A percentile compares a stretch with the other conserved stretches of the same genome.
Evolutionary conservation across 2,888 invertebrate species (phyloP).

Genomic region (Allolobophora icterica): DNA sequence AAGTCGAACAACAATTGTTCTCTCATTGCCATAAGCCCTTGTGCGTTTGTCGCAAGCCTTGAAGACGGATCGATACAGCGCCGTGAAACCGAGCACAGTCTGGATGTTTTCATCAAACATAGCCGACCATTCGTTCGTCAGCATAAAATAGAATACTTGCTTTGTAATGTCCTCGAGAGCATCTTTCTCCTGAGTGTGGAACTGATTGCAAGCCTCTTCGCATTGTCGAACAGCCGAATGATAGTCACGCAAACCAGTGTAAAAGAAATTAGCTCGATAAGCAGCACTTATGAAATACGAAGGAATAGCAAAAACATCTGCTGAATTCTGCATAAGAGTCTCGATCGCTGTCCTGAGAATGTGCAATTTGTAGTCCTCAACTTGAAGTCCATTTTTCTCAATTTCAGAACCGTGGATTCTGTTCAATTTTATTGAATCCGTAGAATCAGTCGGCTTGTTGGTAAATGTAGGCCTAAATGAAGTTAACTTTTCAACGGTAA

Average conservation of each 20-base stretch:
- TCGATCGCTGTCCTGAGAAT: neutral
- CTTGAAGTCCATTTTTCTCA: neutral
- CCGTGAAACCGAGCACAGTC: neutral
- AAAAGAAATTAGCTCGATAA: slow-evolving; percentile 12
- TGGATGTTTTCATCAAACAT: neutral
- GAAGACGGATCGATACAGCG: neutral
- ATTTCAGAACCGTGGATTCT: neutral
- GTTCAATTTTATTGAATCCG: neutral
- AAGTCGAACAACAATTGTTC: neutral
- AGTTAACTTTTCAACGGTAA: neutral
- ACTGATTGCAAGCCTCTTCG: neutral
- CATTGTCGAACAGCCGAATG: neutral
- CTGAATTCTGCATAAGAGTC: neutral
- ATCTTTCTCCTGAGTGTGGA: neutral
- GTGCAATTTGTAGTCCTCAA: neutral
- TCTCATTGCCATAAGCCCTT: neutral
- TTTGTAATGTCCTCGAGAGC: neutral
- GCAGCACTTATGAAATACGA: neutral
- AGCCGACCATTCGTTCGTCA: slow-evolving; percentile 8
- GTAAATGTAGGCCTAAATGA: neutral
- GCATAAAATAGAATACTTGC: neutral
- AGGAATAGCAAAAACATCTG: neutral
- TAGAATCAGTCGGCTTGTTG: neutral
- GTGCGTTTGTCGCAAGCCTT: neutral
- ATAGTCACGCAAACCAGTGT: slow-evolving; percentile 18